Evolutionary conservation across 2,888 invertebrate genomes (phyloP).

Genomic region (Aspidiotus rigidus): DNA sequence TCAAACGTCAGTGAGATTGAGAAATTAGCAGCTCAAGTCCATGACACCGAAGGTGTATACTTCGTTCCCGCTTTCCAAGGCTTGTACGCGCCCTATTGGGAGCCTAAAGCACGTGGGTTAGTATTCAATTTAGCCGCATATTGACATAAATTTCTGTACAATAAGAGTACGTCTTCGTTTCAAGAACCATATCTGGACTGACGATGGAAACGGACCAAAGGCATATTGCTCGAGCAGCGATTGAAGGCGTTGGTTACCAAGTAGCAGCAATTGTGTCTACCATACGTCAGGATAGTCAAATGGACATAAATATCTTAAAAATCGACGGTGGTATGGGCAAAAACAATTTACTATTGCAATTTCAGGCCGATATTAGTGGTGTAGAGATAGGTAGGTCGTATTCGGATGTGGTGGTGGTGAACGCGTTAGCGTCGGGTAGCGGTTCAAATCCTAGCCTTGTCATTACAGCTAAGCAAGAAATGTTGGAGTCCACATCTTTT

Average conservation of each 20-base stretch:
- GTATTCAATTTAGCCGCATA: conserved; percentile 32
- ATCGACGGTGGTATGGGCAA: conserved; percentile 91
- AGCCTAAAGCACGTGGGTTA: conserved; percentile 86
- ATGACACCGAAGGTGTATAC: conserved; percentile 87
- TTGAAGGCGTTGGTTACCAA: conserved; percentile 95
- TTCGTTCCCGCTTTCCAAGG: conserved; percentile 98
- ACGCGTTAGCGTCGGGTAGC: background rate
- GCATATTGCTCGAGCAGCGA: conserved; percentile 85
- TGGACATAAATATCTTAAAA: conserved; percentile 68
- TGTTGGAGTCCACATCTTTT: conserved; percentile 88
- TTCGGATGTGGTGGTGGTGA: conserved; percentile 1
- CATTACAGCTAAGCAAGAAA: conserved; percentile 41
- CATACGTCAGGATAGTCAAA: conserved; percentile 85
- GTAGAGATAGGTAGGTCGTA: conserved; percentile 71
- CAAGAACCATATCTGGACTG: conserved; percentile 80
- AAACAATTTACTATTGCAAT: conserved; percentile 85
- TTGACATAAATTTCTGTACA: no score
- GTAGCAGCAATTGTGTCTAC: conserved; percentile 88
- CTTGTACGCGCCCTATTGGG: conserved; percentile 95
- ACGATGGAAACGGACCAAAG: conserved; percentile 86
- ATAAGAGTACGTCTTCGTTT: conserved; percentile 39
- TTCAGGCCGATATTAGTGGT: conserved; percentile 89
- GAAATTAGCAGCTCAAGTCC: conserved; percentile 65
- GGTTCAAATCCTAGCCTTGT: background rate
- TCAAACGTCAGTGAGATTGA: conserved; percentile 58